phyloP scores from a whole-genome alignment of 2,113 vertebrate species.

The Ctenodactylus gundi region DNA sequence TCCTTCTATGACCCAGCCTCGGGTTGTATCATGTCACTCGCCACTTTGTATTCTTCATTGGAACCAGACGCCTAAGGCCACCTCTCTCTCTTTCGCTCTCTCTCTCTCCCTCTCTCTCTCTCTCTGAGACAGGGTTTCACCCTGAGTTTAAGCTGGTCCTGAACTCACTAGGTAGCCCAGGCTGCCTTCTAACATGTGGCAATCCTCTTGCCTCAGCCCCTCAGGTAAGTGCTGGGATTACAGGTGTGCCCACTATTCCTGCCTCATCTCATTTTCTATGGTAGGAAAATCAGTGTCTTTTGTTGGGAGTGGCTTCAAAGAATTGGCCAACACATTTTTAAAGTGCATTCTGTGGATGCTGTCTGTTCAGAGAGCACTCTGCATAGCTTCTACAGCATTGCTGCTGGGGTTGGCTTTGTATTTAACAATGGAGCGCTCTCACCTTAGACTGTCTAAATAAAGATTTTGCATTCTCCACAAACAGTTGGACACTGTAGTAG shows the following conservation, averaged over 20 bases:
- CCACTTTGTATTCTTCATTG: not conserved
- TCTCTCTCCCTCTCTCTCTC: too few species aligned
- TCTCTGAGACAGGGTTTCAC: too few species aligned
- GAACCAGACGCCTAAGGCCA: not conserved
- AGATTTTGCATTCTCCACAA: too few species aligned
- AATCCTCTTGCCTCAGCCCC: too few species aligned
- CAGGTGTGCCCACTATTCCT: too few species aligned
- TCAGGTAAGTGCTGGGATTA: too few species aligned
- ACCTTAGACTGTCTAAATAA: not conserved
- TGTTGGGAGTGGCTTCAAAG: not conserved
- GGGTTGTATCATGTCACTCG: not conserved
- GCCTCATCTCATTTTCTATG: not conserved
- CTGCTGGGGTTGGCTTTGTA: not conserved
- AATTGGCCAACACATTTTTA: not conserved
- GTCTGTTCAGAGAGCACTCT: not conserved
- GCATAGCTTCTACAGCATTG: not conserved
- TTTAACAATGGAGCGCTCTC: not conserved
- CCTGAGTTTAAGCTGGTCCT: too few species aligned
- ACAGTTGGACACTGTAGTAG: not conserved
- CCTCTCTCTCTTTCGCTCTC: too few species aligned
- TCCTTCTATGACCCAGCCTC: not conserved
- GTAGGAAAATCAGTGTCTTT: not conserved
- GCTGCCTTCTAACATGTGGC: too few species aligned
- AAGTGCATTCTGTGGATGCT: not conserved
- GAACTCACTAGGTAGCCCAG: too few species aligned